Percentiles rank a stretch among this genome's conserved stretches.
Conservation (phyloP, 1,140 invertebrate species). For the Drosophila triauraria region DNA sequence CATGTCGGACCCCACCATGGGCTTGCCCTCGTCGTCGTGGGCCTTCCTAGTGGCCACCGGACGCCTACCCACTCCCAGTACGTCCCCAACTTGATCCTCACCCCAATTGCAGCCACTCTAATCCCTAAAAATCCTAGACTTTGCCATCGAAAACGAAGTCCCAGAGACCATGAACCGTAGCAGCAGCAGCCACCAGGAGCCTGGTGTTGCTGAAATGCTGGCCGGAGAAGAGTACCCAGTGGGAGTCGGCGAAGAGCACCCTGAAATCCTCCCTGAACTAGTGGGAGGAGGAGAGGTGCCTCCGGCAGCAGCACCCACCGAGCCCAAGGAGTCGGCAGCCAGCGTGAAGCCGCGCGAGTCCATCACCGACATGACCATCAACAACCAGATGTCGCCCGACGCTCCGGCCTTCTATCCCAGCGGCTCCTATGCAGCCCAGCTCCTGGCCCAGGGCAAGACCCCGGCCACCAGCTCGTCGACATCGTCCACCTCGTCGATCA, state of each 20-base stretch:
- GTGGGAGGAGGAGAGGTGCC: background rate
- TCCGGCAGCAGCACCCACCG: background rate
- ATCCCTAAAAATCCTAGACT: background rate
- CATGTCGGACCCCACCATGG: background rate
- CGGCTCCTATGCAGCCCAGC: constrained; percentile 46
- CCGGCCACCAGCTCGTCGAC: background rate
- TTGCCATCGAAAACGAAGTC: background rate
- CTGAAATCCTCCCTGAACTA: background rate
- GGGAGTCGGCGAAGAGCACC: background rate
- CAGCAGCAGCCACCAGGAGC: background rate
- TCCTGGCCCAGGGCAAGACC: constrained; percentile 26
- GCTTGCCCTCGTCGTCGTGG: background rate
- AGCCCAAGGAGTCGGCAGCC: background rate
- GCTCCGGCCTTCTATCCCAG: constrained; percentile 48
- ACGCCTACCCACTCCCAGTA: constrained; percentile 1
- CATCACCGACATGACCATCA: background rate
- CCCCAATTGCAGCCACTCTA: no score
- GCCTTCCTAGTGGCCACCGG: background rate
- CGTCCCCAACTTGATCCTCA: background rate
- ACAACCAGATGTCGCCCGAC: constrained; percentile 46
- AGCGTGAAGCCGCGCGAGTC: background rate
- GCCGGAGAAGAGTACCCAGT: background rate
- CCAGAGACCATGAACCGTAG: background rate
- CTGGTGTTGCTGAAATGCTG: background rate
- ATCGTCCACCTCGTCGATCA: background rate